Evolutionary conservation across 2,113 vertebrate genomes (phyloP).

Genomic region (Addax nasomaculatus): DNA sequence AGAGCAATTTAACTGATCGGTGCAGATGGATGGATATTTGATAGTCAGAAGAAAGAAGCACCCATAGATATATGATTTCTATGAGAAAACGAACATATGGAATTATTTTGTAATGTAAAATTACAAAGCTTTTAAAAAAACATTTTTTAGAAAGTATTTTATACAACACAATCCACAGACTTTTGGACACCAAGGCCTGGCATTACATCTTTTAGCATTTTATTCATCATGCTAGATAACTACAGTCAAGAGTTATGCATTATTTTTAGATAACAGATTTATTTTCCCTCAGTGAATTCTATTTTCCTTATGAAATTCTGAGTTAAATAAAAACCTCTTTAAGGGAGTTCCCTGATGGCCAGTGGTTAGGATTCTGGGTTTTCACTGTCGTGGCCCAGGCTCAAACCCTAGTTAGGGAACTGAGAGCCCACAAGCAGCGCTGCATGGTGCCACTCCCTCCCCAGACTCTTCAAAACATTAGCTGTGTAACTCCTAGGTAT

Average conservation of each 20-base stretch:
- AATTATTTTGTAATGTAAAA: slow-evolving; percentile 25
- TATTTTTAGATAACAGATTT: not conserved
- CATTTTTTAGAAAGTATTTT: not conserved
- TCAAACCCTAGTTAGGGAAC: not conserved
- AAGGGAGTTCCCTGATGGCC: not conserved
- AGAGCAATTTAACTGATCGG: slow-evolving; percentile 11
- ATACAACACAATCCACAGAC: not conserved
- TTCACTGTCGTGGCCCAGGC: not conserved
- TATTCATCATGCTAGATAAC: not conserved
- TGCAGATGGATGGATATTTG: not conserved
- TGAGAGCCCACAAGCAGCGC: not conserved
- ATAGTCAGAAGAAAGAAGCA: slow-evolving; percentile 13
- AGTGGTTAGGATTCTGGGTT: not conserved
- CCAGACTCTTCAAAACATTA: not conserved
- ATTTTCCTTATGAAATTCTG: slow-evolving; percentile 41
- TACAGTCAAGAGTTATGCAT: not conserved
- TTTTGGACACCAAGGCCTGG: not conserved
- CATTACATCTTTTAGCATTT: not conserved
- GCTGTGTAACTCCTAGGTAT: not conserved
- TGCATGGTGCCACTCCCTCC: not conserved
- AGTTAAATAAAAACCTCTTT: slow-evolving; percentile 1
- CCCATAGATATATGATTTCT: not conserved
- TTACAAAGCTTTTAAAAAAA: not conserved
- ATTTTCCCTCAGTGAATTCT: not conserved
- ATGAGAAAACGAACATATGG: not conserved